Base-by-base conservation (phyloP, 2,888 invertebrate species). In the Harpalus rubripes region DNA sequence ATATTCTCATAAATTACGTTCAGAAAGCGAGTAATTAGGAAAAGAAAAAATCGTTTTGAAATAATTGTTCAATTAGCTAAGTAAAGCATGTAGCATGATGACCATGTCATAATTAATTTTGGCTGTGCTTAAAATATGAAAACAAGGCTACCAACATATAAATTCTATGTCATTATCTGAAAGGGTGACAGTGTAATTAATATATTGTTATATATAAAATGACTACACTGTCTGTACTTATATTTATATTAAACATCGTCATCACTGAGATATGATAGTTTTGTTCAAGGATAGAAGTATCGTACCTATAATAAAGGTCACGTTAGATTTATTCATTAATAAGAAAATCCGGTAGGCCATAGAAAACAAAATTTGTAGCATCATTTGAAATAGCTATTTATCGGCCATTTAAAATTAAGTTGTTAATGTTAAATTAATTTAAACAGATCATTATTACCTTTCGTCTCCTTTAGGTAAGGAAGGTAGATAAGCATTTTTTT, bases 1-100 rank as follows among this genome's bases (percentile, higher is more conserved):
- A 52, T 52, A 52, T 52, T 52, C 44, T 52, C 44, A 52, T 52
- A 52, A 52, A 52, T 52, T 12, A 52, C 5, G 44, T 52, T 52
- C 44, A 52, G 12, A 52, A 52, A 10, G 44, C 44, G 44, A 52
- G 44, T 52, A 52, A 52, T 52, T 52, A 52, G 44, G 44, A 2
- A 63, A 63, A 26, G 32, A n/a, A 65, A 68, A 68, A 68, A 68
- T 12, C 22, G 32, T 26, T 32, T 3, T 22, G 15, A 32, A 16
- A 78, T 78, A 78, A 78, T 78, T 56, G 15, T n/a, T 32, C 78
- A 76, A 78, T 78, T 52, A 78, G 56, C 7, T 58, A 76, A 76
- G 39, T 78, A 58, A 32, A 32, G 78, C 32, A 78, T 78, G 18
- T 56, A 52, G 16, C 41, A 74, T 41, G 44, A 44, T 22, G 78